Percentiles rank a stretch among this genome's conserved stretches.
Evolutionary conservation across 1,140 invertebrate genomes (phyloP).

Genomic region (Acromyrmex heyeri): DNA sequence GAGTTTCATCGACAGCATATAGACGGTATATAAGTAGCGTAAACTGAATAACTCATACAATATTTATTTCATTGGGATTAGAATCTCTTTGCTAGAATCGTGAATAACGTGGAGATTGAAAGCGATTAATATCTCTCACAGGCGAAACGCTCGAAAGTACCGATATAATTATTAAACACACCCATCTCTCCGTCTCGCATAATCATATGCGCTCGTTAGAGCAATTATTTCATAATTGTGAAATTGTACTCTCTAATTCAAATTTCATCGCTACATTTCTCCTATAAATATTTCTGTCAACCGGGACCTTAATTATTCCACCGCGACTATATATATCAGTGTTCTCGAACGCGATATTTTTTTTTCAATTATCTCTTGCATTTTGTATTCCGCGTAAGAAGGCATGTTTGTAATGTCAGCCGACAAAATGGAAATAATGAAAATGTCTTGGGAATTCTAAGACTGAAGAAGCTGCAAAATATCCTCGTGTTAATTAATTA

Average conservation of each 20-base stretch:
- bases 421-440: slow-evolving; percentile 32
- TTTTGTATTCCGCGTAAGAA: background rate
- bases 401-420: background rate
- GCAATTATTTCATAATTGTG: slow-evolving; percentile 40
- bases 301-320: slow-evolving; percentile 23
- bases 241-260: slow-evolving; percentile 48
- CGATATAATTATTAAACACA: slow-evolving; percentile 48
- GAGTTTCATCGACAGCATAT: slow-evolving; percentile 6
- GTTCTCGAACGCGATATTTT: background rate
- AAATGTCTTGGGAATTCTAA: slow-evolving; percentile 26
- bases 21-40: slow-evolving; percentile 10
- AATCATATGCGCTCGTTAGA: slow-evolving; percentile 48
- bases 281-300: slow-evolving; percentile 46
- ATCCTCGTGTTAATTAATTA: slow-evolving; percentile 8
- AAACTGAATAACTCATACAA: slow-evolving; percentile 24
- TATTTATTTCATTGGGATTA: slow-evolving; percentile 46
- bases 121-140: slow-evolving; percentile 24
- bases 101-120: slow-evolving; percentile 28
- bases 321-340: background rate
- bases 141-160: slow-evolving; percentile 37
- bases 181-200: background rate
- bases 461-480: slow-evolving; percentile 23
- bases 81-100: slow-evolving; percentile 27
- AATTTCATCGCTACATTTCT: slow-evolving; percentile 44
- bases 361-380: slow-evolving; percentile 12